phyloP scores from a whole-genome alignment of 2,888 invertebrate species.

The Ceramica pisi region DNA sequence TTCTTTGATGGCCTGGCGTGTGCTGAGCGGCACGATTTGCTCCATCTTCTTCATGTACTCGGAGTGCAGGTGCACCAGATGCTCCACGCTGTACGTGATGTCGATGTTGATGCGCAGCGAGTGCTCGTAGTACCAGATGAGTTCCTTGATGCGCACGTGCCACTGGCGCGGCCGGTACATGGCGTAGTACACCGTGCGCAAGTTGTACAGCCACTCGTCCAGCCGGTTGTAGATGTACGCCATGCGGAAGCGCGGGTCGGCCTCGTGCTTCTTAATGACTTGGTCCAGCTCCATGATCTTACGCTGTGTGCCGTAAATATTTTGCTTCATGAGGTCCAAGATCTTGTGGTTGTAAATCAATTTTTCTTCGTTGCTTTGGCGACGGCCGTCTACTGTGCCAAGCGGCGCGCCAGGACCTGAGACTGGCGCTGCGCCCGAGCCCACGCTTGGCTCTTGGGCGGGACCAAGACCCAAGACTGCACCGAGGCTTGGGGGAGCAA shows the following conservation, averaged over 20 bases:
- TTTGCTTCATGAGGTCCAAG: slow-evolving; percentile 70
- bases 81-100: slow-evolving; percentile 72
- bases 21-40: neutral
- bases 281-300: slow-evolving; percentile 59
- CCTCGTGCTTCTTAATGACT: slow-evolving; percentile 46
- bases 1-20: neutral
- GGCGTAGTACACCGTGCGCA: slow-evolving; percentile 56
- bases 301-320: slow-evolving; percentile 69
- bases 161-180: neutral
- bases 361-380: rapidly evolving
- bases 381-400: neutral
- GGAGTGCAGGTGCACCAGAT: slow-evolving; percentile 58
- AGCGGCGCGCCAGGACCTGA: neutral
- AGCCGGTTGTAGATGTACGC: slow-evolving; percentile 67
- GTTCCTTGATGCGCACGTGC: slow-evolving; percentile 23
- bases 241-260: slow-evolving; percentile 61
- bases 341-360: slow-evolving; percentile 18
- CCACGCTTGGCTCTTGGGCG: neutral
- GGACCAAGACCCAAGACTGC: too few relatives aligned
- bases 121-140: slow-evolving; percentile 68
- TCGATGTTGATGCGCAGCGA: slow-evolving; percentile 68
- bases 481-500: too few relatives aligned
- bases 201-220: slow-evolving; percentile 65
- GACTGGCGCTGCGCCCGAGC: neutral
- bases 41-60: slow-evolving; percentile 10